phyloP scores from a whole-genome alignment of 2,113 vertebrate genomes.

The Peucedramus taeniatus region DNA sequence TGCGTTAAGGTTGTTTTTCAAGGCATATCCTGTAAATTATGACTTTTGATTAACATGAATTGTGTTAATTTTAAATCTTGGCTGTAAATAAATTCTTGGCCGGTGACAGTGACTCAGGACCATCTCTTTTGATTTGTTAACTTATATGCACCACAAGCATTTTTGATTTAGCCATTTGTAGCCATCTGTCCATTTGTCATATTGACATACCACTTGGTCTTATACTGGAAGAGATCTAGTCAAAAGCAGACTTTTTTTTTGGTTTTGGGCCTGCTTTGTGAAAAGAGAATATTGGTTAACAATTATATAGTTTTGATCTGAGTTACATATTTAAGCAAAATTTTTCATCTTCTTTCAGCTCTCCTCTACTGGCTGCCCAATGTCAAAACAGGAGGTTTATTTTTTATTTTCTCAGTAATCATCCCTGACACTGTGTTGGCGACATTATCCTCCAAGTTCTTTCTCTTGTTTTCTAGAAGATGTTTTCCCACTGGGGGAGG shows the following conservation, averaged over 20 bases:
- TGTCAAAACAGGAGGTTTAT: slow-evolving; percentile 13
- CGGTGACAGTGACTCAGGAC: neutral
- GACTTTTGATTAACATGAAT: neutral
- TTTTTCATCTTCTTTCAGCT: neutral
- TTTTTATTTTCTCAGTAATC: slow-evolving; percentile 18
- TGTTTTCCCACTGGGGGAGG: neutral
- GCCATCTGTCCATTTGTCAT: neutral
- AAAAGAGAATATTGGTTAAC: neutral
- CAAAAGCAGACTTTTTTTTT: neutral
- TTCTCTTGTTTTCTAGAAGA: slow-evolving; percentile 13
- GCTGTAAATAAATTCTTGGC: neutral
- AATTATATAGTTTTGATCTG: neutral
- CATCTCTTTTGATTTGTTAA: neutral
- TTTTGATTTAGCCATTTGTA: neutral
- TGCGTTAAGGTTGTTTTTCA: neutral
- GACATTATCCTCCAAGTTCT: slow-evolving; percentile 7
- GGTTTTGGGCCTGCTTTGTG: neutral
- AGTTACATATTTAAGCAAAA: neutral
- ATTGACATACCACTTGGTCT: neutral
- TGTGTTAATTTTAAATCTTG: neutral
- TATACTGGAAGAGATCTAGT: neutral
- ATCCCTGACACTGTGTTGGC: slow-evolving; percentile 19
- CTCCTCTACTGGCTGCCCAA: neutral
- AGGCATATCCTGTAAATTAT: neutral
- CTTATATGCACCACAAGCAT: neutral